Conservation (phyloP, 2,113 vertebrate species). For the Callionymus lyra region DNA sequence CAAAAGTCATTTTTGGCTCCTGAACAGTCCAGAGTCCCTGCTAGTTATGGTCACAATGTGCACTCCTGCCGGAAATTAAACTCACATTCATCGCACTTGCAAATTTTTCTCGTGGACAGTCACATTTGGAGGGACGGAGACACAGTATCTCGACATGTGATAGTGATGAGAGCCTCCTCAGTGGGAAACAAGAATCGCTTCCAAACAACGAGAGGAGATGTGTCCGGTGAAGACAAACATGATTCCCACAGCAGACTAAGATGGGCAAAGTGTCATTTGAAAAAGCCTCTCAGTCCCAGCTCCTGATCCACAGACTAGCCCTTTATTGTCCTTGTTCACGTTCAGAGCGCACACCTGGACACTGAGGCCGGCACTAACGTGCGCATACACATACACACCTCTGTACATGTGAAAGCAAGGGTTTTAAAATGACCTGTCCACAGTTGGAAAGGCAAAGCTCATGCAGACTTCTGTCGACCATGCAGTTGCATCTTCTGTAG, state of each 20-base stretch:
- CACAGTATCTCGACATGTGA: constrained; percentile 25
- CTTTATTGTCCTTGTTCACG: constrained; percentile 48
- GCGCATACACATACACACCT: constrained; percentile 15
- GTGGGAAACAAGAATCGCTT: constrained; percentile 34
- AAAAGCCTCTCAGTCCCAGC: constrained; percentile 31
- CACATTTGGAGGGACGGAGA: constrained; percentile 25
- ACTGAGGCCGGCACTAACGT: constrained; percentile 39
- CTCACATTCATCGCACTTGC: constrained; percentile 20
- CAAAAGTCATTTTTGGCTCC: constrained; percentile 44
- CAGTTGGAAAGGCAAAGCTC: constrained; percentile 67
- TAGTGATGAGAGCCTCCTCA: constrained; percentile 30
- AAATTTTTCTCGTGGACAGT: constrained; percentile 21
- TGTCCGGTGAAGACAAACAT: constrained; percentile 38
- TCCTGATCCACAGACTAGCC: constrained; percentile 48
- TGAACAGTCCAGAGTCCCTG: constrained; percentile 9
- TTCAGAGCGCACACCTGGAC: constrained; percentile 21
- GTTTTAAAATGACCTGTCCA: constrained; percentile 51
- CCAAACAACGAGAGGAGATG: constrained; percentile 30
- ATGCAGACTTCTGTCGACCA: constrained; percentile 69
- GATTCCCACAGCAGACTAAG: constrained; percentile 32
- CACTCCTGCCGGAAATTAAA: constrained; percentile 33
- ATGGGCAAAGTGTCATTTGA: constrained; percentile 23
- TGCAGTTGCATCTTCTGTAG: constrained; percentile 66
- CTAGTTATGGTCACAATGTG: constrained; percentile 19
- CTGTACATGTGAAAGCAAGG: constrained; percentile 63